phyloP scores from a whole-genome alignment of 2,888 invertebrate species.

The Palloptera scutellata region DNA sequence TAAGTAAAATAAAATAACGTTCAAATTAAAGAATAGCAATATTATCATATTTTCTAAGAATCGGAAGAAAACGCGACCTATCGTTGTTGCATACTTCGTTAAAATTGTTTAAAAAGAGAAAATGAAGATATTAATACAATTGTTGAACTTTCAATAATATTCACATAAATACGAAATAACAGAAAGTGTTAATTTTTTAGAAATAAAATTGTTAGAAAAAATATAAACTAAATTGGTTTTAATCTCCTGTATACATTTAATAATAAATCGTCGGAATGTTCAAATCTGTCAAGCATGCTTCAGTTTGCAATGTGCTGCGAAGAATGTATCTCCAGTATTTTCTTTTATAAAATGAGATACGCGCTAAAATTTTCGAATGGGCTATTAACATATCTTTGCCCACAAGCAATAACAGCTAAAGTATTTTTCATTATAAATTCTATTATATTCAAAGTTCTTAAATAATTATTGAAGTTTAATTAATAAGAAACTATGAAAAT shows the following conservation, averaged over 20 bases:
- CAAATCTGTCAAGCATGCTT: too few relatives aligned
- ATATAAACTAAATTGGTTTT: conserved; percentile 31
- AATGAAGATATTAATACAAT: conserved; percentile 29
- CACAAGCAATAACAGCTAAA: too few relatives aligned
- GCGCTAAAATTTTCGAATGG: too few relatives aligned
- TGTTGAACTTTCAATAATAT: conserved; percentile 37
- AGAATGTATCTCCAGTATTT: too few relatives aligned
- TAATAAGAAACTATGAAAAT: too few relatives aligned
- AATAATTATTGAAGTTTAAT: too few relatives aligned
- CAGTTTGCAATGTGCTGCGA: too few relatives aligned
- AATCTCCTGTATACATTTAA: neutral
- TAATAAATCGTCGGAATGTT: too few relatives aligned
- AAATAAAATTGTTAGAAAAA: conserved; percentile 52
- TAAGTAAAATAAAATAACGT: conserved; percentile 1
- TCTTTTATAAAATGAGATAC: too few relatives aligned
- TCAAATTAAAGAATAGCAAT: conserved; percentile 21
- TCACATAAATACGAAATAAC: conserved; percentile 51
- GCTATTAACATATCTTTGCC: too few relatives aligned
- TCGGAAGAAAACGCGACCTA: conserved; percentile 7
- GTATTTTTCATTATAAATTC: too few relatives aligned
- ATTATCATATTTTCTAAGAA: conserved; percentile 29
- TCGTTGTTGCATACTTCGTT: conserved; percentile 34
- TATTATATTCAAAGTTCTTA: too few relatives aligned
- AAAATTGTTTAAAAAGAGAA: conserved; percentile 24
- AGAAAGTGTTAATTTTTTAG: conserved; percentile 52